Percentiles rank a stretch among this genome's conserved stretches.
These are phyloP conservation scores for Sitobion miscanthi DNA, from an alignment of 1,140 invertebrate genomes.

Conservation along the genomic window DNA sequence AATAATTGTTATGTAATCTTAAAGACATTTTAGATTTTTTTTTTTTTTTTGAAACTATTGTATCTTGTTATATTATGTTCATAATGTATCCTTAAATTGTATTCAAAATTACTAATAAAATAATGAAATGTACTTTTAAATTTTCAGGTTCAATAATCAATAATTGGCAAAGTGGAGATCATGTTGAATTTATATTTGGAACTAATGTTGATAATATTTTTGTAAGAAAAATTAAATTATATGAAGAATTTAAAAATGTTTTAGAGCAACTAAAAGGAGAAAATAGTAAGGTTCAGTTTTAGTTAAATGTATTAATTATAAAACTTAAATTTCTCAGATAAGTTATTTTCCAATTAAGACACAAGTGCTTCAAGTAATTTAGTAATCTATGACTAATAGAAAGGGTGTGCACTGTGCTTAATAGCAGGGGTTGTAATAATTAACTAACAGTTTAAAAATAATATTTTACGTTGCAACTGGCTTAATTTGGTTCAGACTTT, in stretches of 20 bases:
- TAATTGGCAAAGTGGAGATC: not conserved
- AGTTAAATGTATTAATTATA: not conserved
- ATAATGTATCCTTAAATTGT: not conserved
- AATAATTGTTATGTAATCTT: not conserved
- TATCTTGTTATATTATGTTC: not conserved
- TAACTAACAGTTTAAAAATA: not conserved
- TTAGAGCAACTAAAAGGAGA: not conserved
- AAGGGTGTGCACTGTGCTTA: not conserved
- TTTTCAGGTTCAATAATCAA: not conserved
- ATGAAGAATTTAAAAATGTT: conserved; percentile 32
- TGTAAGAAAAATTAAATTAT: not conserved
- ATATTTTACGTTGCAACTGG: not conserved
- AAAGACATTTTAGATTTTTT: no score
- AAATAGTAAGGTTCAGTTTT: conserved; percentile 20
- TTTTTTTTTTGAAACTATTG: not conserved
- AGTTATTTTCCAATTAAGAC: not conserved
- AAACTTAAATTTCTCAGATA: not conserved
- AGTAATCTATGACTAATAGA: not conserved
- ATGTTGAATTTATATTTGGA: conserved; percentile 22
- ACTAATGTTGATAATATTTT: conserved; percentile 4
- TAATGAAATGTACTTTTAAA: not conserved
- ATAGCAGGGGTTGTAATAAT: not conserved
- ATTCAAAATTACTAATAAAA: not conserved
- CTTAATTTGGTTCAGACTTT: not conserved
- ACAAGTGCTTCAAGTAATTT: not conserved